Percentiles rank a stretch among this genome's conserved stretches.
Evolutionary conservation across 2,113 vertebrate species (phyloP).

Genomic region (Bostrychus sinensis): DNA sequence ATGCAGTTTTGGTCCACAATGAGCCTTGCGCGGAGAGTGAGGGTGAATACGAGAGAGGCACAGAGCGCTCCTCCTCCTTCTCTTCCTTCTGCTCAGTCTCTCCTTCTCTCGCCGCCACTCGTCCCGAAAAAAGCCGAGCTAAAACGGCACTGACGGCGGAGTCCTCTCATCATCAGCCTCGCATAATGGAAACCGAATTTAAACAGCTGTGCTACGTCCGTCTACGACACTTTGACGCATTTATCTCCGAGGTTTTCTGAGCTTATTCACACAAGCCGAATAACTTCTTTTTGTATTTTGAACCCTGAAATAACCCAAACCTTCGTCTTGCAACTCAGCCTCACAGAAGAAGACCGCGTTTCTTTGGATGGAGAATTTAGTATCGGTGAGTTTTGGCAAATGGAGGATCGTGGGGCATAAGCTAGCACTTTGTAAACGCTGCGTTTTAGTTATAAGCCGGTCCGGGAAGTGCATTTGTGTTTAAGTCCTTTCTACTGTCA

Average conservation of each 20-base stretch:
- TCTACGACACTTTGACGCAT: slow-evolving; percentile 45
- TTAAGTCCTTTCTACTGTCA: not conserved
- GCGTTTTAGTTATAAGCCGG: slow-evolving; percentile 11
- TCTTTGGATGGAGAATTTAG: slow-evolving; percentile 61
- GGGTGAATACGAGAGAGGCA: slow-evolving; percentile 32
- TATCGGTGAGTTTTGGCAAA: slow-evolving; percentile 59
- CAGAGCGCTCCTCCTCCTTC: slow-evolving; percentile 45
- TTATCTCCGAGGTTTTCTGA: slow-evolving; percentile 20
- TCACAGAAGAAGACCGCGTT: slow-evolving; percentile 37
- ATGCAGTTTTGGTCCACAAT: slow-evolving; percentile 41
- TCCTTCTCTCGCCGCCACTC: slow-evolving; percentile 44
- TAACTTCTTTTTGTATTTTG: slow-evolving; percentile 44
- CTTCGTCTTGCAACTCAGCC: slow-evolving; percentile 37
- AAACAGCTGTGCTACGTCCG: slow-evolving; percentile 43
- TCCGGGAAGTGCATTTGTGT: slow-evolving; percentile 2
- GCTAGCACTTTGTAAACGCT: slow-evolving; percentile 6
- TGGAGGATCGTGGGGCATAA: not conserved
- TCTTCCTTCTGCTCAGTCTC: slow-evolving; percentile 9
- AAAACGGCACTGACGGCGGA: slow-evolving; percentile 48
- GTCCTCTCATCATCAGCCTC: slow-evolving; percentile 41
- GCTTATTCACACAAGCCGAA: slow-evolving; percentile 15
- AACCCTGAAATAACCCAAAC: slow-evolving; percentile 32
- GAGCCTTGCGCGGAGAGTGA: slow-evolving; percentile 35
- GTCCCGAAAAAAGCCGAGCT: slow-evolving; percentile 54
- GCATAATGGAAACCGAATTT: slow-evolving; percentile 60